Base-by-base conservation (phyloP, 2,113 vertebrate genomes). In the Natator depressus region DNA sequence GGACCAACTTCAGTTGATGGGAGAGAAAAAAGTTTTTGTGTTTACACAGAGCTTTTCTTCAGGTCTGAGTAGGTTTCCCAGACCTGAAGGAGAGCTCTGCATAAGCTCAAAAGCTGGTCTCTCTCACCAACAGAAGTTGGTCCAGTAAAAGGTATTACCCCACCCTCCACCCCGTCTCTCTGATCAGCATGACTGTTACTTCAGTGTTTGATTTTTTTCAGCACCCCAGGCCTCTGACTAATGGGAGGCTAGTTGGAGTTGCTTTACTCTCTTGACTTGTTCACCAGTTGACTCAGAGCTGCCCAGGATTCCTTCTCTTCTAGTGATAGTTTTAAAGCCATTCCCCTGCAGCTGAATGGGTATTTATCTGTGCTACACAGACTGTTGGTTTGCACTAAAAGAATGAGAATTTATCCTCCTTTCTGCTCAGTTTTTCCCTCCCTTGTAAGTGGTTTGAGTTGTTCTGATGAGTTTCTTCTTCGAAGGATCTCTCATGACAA, bases 181-280 rank as follows among this genome's bases (percentile, higher is more conserved):
- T 62, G 31, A 31, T 29, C 27, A 31, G 27, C 27, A 31, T 13
- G 2, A 62, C 11, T 31, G 57, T 62, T 62, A 62, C 11, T 25
- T 57, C 55, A 25, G 9, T 57, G 55, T 24, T 57, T 57, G 24
- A 8, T 8, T 62, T 31, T 62, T 31, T 31, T 62, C 57, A 62
- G 0, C 55, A 50, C 24, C 49, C 38, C 80, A 46, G 38, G 31
- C 31, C n/a, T 72, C 65, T 72, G n/a, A 62, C 35, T 72, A 20
- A 20, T 4, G 14, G 27, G 22, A 89, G 88, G 46, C 83, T 88
- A 78, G 51, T 16, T 47, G 82, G 8, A 91, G 35, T 72, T 69
- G 62, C 12, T n/a, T 69, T 69, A 69, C 46, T 0, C 0, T 85
- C 27, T 8, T 65, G 7, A 0, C 59, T 55, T 49, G 17, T n/a